Evolutionary conservation across 1,140 invertebrate species (phyloP).

Genomic region (Heliconius hewitsoni): DNA sequence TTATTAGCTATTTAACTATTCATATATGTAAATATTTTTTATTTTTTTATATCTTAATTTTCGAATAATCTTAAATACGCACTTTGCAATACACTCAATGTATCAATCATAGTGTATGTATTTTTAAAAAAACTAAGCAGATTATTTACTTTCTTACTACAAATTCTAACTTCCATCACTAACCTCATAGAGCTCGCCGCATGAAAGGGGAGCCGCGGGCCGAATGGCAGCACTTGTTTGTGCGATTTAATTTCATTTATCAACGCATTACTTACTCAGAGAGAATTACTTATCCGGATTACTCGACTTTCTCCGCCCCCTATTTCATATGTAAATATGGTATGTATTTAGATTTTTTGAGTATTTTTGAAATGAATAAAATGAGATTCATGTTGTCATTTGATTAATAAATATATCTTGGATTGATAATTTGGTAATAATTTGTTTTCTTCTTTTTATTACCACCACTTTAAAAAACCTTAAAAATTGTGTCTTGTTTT

Average conservation of each 20-base stretch:
- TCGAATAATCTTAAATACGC: no score
- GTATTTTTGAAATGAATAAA: neutral
- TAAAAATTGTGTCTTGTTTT: no score
- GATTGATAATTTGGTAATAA: no score
- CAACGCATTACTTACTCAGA: conserved; percentile 79
- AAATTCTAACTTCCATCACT: conserved; percentile 43
- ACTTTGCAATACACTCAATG: no score
- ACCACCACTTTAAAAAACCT: no score
- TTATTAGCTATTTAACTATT: no score
- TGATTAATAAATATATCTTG: neutral
- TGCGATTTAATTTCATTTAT: conserved; percentile 81
- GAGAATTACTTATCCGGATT: conserved; percentile 79
- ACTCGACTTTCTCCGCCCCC: conserved; percentile 56
- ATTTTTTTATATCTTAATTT: no score
- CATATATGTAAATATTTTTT: no score
- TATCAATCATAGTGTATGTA: neutral
- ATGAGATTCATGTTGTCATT: neutral
- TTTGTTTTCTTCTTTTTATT: no score
- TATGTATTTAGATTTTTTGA: conserved; percentile 50
- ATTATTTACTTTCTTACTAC: neutral
- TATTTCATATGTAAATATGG: conserved; percentile 62
- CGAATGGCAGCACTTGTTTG: conserved; percentile 75
- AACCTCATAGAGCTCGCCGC: conserved; percentile 43
- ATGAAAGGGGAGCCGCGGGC: conserved; percentile 65
- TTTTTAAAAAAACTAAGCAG: neutral